Evolutionary conservation across 2,888 invertebrate species (phyloP).

Genomic region (Deilephila porcellus): DNA sequence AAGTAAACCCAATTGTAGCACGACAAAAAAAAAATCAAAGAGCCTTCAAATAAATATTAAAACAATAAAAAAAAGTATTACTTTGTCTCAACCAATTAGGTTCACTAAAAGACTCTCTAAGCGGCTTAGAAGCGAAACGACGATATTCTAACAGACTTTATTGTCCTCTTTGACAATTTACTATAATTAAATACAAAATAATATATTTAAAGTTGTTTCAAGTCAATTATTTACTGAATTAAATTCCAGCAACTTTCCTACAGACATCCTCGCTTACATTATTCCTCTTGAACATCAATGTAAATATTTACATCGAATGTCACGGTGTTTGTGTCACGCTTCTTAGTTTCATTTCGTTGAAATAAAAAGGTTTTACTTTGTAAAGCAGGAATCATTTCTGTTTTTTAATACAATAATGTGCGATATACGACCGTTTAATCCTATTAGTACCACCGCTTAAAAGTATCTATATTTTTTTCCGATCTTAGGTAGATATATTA

Average conservation of each 20-base stretch:
- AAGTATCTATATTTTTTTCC: too few relatives aligned
- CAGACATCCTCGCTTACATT: slow-evolving; percentile 5
- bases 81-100: slow-evolving; percentile 45
- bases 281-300: slow-evolving; percentile 3
- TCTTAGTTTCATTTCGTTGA: background rate
- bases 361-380: too few relatives aligned
- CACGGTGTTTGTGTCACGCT: background rate
- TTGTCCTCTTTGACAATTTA: slow-evolving; percentile 42
- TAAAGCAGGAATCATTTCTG: too few relatives aligned
- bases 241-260: slow-evolving; percentile 3
- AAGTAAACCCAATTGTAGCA: too few relatives aligned
- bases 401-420: too few relatives aligned
- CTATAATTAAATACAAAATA: slow-evolving; percentile 48
- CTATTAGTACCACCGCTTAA: too few relatives aligned
- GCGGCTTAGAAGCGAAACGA: slow-evolving; percentile 46
- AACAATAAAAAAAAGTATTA: too few relatives aligned
- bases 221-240: slow-evolving; percentile 39
- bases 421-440: too few relatives aligned
- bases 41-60: too few relatives aligned
- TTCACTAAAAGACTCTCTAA: slow-evolving; percentile 42
- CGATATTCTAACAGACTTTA: slow-evolving; percentile 25
- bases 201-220: slow-evolving; percentile 35
- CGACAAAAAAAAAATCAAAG: too few relatives aligned
- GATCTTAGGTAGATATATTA: too few relatives aligned
- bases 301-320: slow-evolving; percentile 3